Evolutionary conservation across 2,113 vertebrate genomes (phyloP).

Genomic region (Jaculus jaculus): DNA sequence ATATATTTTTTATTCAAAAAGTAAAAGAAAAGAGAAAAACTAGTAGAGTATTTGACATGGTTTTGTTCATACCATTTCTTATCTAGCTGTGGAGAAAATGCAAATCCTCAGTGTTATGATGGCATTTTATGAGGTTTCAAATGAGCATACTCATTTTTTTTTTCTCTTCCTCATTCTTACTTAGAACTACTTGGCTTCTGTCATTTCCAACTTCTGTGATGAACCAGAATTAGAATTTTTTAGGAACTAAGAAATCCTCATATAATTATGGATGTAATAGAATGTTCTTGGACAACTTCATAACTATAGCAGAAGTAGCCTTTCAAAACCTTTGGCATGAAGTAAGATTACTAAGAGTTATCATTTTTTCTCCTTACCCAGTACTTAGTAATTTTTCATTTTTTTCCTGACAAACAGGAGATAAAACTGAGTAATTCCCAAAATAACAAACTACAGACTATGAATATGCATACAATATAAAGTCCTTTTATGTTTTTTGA

Average conservation of each 20-base stretch:
- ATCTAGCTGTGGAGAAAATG: constrained; percentile 76
- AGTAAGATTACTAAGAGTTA: neutral
- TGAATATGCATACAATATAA: neutral
- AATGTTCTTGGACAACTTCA: neutral
- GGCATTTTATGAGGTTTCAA: constrained; percentile 70
- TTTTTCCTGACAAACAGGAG: neutral
- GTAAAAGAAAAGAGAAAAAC: too few species aligned
- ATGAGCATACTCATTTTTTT: constrained; percentile 55
- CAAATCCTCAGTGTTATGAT: constrained; percentile 54
- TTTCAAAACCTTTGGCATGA: neutral
- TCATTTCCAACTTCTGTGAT: neutral
- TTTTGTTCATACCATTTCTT: constrained; percentile 31
- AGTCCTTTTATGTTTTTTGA: neutral
- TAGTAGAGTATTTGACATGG: too few species aligned
- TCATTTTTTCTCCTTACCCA: neutral
- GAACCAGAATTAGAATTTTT: neutral
- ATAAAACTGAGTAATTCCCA: neutral
- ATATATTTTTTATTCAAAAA: too few species aligned
- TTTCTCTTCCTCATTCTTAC: constrained; percentile 70
- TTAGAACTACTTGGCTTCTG: neutral
- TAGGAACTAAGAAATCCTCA: neutral
- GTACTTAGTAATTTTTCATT: neutral
- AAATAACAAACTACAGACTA: neutral
- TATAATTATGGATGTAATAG: neutral
- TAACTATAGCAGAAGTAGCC: neutral